These are phyloP conservation scores for Cydia fagiglandana DNA, from an alignment of 1,140 invertebrate genomes.

Conservation along the genomic window DNA sequence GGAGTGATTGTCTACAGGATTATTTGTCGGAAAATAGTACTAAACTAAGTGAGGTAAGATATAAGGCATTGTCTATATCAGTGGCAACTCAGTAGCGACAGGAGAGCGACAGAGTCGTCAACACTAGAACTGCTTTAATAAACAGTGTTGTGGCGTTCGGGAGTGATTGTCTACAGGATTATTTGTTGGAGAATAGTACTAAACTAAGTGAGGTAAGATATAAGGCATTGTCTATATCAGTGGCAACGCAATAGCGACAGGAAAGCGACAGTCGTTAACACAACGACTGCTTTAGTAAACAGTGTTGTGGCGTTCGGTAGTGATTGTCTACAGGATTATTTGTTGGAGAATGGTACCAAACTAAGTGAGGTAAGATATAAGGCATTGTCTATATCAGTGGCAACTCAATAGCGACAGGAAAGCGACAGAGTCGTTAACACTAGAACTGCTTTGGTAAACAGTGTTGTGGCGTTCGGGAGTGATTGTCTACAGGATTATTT, in stretches of 20 bases:
- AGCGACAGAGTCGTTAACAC: slow-evolving; percentile 49
- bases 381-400: too few relatives aligned
- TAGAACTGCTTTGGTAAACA: slow-evolving; percentile 59
- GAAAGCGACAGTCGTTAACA: slow-evolving; percentile 51
- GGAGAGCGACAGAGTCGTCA: slow-evolving; percentile 50
- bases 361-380: slow-evolving; percentile 58
- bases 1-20: slow-evolving; percentile 60
- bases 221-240: too few relatives aligned
- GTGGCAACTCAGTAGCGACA: too few relatives aligned
- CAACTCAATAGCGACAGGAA: slow-evolving; percentile 28
- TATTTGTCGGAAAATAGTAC: slow-evolving; percentile 69
- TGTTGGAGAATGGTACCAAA: slow-evolving; percentile 72
- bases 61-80: too few relatives aligned
- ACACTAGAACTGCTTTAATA: slow-evolving; percentile 46
- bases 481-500: slow-evolving; percentile 75
- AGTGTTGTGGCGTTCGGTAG: slow-evolving; percentile 74
- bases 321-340: slow-evolving; percentile 52
- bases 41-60: slow-evolving; percentile 61
- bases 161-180: slow-evolving; percentile 56
- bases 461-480: slow-evolving; percentile 71
- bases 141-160: slow-evolving; percentile 74
- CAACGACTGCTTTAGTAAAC: slow-evolving; percentile 47
- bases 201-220: slow-evolving; percentile 61
- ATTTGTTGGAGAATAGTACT: slow-evolving; percentile 69
- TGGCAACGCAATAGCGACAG: too few relatives aligned